These are phyloP conservation scores for Phaenicophaeus curvirostris DNA, from an alignment of 2,797 vertebrate genomes.

Conservation along the genomic window DNA sequence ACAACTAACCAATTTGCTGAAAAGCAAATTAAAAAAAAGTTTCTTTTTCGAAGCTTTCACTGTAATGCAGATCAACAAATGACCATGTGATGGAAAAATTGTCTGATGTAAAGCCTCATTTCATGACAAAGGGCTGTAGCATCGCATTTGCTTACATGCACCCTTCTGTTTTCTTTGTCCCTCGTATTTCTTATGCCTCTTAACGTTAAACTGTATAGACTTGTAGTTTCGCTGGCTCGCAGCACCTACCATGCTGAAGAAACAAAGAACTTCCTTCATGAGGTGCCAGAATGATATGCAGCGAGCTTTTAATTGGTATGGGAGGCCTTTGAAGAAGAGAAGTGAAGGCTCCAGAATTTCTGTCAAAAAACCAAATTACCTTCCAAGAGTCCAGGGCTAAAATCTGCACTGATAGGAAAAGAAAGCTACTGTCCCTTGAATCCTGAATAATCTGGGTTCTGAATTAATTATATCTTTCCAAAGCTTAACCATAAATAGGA, in stretches of 20 bases:
- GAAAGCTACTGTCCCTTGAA: not conserved
- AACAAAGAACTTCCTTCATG: constrained; percentile 10
- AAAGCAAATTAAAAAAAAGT: not conserved
- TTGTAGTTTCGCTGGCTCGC: not conserved
- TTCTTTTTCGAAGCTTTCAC: not conserved
- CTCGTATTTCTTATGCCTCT: not conserved
- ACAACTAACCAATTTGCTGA: not conserved
- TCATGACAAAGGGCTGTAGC: not conserved
- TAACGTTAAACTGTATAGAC: not conserved
- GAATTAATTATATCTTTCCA: constrained; percentile 60
- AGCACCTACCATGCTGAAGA: not conserved
- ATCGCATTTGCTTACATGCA: not conserved
- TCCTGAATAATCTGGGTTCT: constrained; percentile 43
- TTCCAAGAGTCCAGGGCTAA: constrained; percentile 8
- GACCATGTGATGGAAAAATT: not conserved
- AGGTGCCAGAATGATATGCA: not conserved
- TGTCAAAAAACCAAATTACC: not conserved
- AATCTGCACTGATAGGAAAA: constrained; percentile 27
- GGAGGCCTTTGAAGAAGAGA: constrained; percentile 28
- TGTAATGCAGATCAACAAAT: not conserved
- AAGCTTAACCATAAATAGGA: constrained; percentile 53
- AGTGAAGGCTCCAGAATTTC: constrained; percentile 23
- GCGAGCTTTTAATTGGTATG: constrained; percentile 11
- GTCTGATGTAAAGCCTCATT: not conserved
- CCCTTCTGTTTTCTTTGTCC: not conserved